Conservation (phyloP, 2,888 invertebrate species). For the Zeuzera pyrina region DNA sequence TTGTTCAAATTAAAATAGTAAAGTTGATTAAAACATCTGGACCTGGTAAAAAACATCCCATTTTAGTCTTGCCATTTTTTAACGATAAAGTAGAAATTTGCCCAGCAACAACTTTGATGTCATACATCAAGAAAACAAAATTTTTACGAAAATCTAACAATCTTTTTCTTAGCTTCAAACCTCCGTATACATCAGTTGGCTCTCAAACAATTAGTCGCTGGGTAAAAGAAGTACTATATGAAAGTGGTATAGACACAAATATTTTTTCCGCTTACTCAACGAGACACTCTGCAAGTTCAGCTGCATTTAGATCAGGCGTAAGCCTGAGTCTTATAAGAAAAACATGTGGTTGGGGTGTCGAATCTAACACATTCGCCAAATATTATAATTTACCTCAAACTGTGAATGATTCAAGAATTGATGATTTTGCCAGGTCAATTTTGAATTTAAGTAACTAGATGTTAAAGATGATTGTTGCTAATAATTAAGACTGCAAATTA, state of each 20-base stretch:
- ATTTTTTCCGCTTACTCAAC: constrained; percentile 17
- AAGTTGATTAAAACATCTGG: constrained; percentile 5
- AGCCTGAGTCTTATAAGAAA: constrained; percentile 13
- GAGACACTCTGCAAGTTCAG: constrained; percentile 16
- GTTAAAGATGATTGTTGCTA: no score
- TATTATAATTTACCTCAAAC: constrained; percentile 15
- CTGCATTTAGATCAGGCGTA: constrained; percentile 14
- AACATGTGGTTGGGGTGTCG: constrained; percentile 16
- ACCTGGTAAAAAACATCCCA: constrained; percentile 1
- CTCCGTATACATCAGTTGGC: constrained; percentile 10
- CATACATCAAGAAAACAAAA: neutral
- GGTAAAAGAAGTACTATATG: constrained; percentile 11
- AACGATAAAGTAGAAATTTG: neutral
- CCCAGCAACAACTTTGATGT: neutral
- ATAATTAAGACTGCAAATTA: no score
- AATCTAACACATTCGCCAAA: constrained; percentile 14
- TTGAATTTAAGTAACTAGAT: no score
- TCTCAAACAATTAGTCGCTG: constrained; percentile 15
- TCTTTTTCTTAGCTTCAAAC: constrained; percentile 8
- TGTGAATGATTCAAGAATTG: neutral
- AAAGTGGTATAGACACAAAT: constrained; percentile 12
- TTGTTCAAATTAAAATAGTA: no score
- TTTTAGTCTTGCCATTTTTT: constrained; percentile 1
- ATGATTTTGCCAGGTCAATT: no score
- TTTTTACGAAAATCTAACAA: neutral